phyloP scores from a whole-genome alignment of 2,888 invertebrate species.

The Hydraecia micacea region DNA sequence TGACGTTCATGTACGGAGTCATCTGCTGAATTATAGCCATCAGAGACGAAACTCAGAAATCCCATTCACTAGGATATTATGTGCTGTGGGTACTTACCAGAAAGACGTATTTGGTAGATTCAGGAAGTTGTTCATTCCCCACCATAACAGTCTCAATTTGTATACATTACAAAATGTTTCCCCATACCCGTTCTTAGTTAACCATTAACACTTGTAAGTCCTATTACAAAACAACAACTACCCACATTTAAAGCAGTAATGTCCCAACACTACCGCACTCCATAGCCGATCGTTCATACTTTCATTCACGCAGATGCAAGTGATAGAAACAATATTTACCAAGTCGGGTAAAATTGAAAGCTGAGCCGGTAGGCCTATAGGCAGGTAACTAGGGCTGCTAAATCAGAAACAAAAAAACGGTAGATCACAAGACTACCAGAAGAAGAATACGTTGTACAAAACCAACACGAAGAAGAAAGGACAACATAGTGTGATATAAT shows the following conservation, averaged over 20 bases:
- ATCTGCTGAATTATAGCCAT: not conserved
- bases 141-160: not conserved
- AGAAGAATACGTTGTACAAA: not conserved
- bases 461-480: not conserved
- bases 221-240: constrained; percentile 51
- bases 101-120: constrained; percentile 2
- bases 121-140: not conserved
- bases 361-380: constrained; percentile 33
- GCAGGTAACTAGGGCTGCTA: constrained; percentile 38
- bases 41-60: not conserved
- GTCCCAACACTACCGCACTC: constrained; percentile 35
- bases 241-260: constrained; percentile 42
- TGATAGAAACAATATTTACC: constrained; percentile 59
- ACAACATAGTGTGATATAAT: too few relatives aligned
- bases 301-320: constrained; percentile 56
- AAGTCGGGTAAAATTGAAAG: constrained; percentile 55
- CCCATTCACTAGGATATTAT: not conserved
- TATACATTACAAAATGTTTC: constrained; percentile 22
- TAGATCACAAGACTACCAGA: not conserved
- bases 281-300: constrained; percentile 51
- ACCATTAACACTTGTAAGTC: constrained; percentile 30
- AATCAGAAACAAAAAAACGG: not conserved
- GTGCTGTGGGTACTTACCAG: not conserved
- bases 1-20: not conserved
- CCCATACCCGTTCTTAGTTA: constrained; percentile 20